These are phyloP conservation scores for Ptilorrhoa leucosticta DNA, from an alignment of 2,113 vertebrate species.

Conservation along the genomic window DNA sequence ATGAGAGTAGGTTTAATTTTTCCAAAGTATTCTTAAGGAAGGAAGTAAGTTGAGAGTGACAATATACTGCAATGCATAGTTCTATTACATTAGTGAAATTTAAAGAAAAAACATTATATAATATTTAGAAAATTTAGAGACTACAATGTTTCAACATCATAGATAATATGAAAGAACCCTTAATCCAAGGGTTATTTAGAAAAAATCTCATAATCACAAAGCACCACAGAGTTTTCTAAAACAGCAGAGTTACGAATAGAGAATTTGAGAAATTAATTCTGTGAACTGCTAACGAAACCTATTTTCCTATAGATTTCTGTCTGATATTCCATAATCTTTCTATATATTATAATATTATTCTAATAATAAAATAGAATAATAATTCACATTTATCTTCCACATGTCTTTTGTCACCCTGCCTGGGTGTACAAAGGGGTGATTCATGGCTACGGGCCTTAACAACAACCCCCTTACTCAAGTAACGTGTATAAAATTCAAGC, in stretches of 20 bases:
- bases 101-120: background rate
- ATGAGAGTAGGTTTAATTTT: background rate
- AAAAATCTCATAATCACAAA: background rate
- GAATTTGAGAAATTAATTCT: background rate
- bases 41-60: background rate
- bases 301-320: background rate
- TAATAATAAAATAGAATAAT: background rate
- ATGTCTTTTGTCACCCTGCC: background rate
- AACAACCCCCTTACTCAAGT: background rate
- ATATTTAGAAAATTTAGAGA: background rate
- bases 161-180: background rate
- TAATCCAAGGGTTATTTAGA: background rate
- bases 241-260: background rate
- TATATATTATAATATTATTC: background rate
- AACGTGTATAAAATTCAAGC: background rate
- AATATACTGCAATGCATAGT: background rate
- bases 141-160: background rate
- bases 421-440: accelerated
- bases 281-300: background rate
- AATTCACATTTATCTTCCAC: background rate
- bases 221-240: background rate
- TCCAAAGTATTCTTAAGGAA: background rate
- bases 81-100: background rate
- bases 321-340: background rate
- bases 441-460: accelerated